phyloP scores from a whole-genome alignment of 2,113 vertebrate species.

The Pardalotus punctatus region DNA sequence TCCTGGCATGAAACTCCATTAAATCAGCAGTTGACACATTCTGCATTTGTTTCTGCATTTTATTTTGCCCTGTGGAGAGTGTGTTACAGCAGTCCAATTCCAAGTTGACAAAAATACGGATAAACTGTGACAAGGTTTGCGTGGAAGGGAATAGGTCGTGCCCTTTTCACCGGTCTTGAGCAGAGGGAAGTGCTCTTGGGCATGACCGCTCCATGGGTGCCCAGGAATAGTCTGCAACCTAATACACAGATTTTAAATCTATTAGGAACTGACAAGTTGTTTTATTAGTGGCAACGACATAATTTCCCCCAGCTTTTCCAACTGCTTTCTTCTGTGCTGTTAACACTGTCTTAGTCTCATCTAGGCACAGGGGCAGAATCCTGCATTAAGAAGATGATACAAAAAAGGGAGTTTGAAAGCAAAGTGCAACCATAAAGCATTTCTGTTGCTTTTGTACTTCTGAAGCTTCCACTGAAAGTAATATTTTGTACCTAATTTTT shows the following conservation, averaged over 20 bases:
- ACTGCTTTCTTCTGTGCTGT: background rate
- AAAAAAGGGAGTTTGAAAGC: background rate
- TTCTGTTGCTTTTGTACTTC: constrained; percentile 45
- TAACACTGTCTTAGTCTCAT: background rate
- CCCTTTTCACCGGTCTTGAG: constrained; percentile 60
- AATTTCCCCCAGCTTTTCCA: constrained; percentile 40
- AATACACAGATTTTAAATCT: constrained; percentile 42
- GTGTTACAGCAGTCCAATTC: constrained; percentile 49
- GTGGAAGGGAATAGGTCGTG: constrained; percentile 64
- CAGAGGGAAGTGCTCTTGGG: constrained; percentile 58
- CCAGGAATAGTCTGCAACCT: constrained; percentile 40
- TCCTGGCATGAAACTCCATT: constrained; percentile 51
- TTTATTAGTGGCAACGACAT: constrained; percentile 34
- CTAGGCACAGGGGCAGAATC: background rate
- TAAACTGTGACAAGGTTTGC: constrained; percentile 66
- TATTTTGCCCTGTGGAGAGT: constrained; percentile 64
- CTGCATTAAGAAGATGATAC: background rate
- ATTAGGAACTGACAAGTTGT: constrained; percentile 57
- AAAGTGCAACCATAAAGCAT: background rate
- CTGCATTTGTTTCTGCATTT: constrained; percentile 56
- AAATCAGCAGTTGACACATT: constrained; percentile 55
- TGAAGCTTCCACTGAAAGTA: constrained; percentile 57
- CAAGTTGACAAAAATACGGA: constrained; percentile 59
- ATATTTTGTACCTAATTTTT: constrained; percentile 43
- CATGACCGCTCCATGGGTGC: constrained; percentile 41